Conservation (phyloP, 2,888 invertebrate species). For the Meghimatium bilineatum region DNA sequence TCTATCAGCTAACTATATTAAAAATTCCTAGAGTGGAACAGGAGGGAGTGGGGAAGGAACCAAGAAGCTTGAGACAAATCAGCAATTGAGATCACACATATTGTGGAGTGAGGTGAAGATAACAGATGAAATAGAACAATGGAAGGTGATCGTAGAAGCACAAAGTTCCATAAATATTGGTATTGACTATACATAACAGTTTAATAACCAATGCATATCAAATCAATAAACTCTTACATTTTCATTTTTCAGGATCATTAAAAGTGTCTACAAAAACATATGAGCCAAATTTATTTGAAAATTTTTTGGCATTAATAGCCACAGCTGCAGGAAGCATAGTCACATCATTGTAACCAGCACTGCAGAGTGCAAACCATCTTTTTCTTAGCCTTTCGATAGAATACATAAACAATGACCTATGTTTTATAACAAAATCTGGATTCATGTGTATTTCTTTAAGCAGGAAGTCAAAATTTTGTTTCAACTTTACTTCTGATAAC, state of each 20-base stretch:
- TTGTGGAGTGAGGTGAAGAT: too few relatives aligned
- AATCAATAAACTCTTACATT: background rate
- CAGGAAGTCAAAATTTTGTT: constrained; percentile 20
- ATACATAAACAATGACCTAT: background rate
- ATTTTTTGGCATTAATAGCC: background rate
- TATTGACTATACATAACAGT: too few relatives aligned
- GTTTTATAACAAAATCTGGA: background rate
- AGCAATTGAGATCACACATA: too few relatives aligned
- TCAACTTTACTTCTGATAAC: constrained; percentile 15
- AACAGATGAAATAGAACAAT: too few relatives aligned
- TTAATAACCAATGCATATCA: too few relatives aligned
- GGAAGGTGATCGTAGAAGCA: too few relatives aligned
- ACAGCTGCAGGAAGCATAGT: background rate
- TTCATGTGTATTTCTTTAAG: background rate
- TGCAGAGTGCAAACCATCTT: constrained; percentile 11
- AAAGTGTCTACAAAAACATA: constrained; percentile 24
- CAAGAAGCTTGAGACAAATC: too few relatives aligned
- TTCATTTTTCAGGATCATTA: constrained; percentile 12
- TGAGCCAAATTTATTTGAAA: constrained; percentile 25
- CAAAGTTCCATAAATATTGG: too few relatives aligned
- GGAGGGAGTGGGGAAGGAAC: too few relatives aligned
- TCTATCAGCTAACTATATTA: too few relatives aligned
- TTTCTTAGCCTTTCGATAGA: constrained; percentile 20
- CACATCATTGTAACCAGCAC: constrained; percentile 22
- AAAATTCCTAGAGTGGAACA: too few relatives aligned